Base-by-base conservation (phyloP, 37 sponge, comb jelly and placozoan genomes). In the Spongia lamella region DNA sequence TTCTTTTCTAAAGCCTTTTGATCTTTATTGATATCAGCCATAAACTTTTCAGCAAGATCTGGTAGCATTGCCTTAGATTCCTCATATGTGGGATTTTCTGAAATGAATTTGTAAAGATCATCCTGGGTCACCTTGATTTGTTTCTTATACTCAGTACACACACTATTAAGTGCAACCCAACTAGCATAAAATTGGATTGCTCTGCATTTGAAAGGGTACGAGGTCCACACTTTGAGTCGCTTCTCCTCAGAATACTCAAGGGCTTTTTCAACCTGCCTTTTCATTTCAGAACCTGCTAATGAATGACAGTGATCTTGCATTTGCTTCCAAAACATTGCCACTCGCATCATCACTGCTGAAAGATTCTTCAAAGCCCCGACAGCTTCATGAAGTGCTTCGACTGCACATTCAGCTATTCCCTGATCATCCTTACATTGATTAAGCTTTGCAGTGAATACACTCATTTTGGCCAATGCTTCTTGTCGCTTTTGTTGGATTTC, bases 41-140 rank as follows among this genome's bases (percentile, higher is more conserved):
- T 53, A 38, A 71, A 71, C 4, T 2, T 1, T 17, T 17, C 54
- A 2, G 72, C 72, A 3, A 71, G 56, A 17, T 71, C 29, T 6
- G 56, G 72, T 20, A 71, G 56, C 52, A 55, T 71, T 50, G 16
- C 37, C 36, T 56, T 51, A 37, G 72, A 30, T 19, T 71, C 32
- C 2, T 53, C 30, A 2, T 27, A 17, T 6, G 54, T 71, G 30
- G 72, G 72, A 14, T 71, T 71, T 38, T 71, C 72, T n/a, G 32
- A 16, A 29, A 71, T 26, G 56, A 55, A 71, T 16, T 5, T 3
- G 16, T 71, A 71, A 22, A 71, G 37, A 14, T 19, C 32, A 20
- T 71, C 54, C 72, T 71, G 72, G 30, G 72, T 71, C 56, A 37
- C 72, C 14, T 53, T 71, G 72, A 71, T 71, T 31, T 53, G 30